These are phyloP conservation scores for Zapus hudsonius DNA, from an alignment of 2,113 vertebrate genomes.

Conservation along the genomic window DNA sequence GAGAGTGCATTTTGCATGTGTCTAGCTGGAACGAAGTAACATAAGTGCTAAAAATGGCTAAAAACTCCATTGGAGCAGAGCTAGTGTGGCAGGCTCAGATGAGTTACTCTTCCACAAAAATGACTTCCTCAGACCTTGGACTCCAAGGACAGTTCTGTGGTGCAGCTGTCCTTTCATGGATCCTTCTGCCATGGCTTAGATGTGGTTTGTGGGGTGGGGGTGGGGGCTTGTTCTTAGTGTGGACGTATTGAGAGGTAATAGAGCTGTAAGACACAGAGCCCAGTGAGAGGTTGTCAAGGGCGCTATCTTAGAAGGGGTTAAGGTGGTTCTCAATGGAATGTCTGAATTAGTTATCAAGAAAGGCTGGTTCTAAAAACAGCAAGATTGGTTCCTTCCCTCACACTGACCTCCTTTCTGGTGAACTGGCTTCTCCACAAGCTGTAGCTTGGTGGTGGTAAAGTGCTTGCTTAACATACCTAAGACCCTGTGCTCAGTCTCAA, in stretches of 20 bases:
- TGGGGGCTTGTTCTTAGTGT: neutral
- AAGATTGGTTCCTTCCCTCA: neutral
- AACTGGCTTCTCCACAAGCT: neutral
- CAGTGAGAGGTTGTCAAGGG: neutral
- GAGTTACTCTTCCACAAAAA: neutral
- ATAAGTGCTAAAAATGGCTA: neutral
- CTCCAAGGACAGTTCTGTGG: neutral
- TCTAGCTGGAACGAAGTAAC: neutral
- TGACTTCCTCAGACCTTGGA: neutral
- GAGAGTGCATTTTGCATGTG: neutral
- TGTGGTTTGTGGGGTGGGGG: neutral
- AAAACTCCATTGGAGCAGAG: neutral
- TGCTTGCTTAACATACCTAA: neutral
- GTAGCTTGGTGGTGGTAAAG: no score
- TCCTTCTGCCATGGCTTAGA: neutral
- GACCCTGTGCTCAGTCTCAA: neutral
- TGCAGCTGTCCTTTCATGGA: neutral
- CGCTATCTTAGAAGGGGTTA: neutral
- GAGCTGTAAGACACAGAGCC: neutral
- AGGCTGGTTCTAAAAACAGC: neutral
- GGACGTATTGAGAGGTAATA: neutral
- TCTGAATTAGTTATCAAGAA: neutral
- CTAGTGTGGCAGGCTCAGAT: neutral
- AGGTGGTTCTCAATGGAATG: neutral
- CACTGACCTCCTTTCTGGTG: neutral